These are phyloP conservation scores for Stichodactyla helianthus DNA, from an alignment of 64 coral and sea anemone species.

Conservation along the genomic window DNA sequence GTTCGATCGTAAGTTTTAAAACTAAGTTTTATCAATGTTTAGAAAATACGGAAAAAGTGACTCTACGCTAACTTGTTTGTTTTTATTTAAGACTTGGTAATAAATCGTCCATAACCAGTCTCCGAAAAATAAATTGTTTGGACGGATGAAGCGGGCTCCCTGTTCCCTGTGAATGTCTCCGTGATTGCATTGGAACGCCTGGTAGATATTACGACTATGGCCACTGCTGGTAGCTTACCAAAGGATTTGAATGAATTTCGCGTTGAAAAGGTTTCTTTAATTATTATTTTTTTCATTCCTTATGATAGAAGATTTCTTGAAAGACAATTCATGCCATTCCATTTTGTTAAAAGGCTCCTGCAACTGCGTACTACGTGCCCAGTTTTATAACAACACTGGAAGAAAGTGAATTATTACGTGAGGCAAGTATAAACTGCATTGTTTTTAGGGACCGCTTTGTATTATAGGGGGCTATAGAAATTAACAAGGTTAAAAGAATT, in stretches of 20 bases:
- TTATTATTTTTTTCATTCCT: not conserved
- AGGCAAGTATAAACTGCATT: constrained; percentile 1
- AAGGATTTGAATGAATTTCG: not conserved
- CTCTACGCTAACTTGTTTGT: too few relatives aligned
- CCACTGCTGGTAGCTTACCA: not conserved
- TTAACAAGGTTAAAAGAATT: too few relatives aligned
- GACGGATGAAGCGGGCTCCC: not conserved
- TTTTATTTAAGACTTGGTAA: too few relatives aligned
- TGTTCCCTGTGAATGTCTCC: not conserved
- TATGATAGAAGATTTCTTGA: not conserved
- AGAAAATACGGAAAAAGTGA: too few relatives aligned
- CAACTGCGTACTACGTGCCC: constrained; percentile 76
- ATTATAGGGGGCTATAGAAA: too few relatives aligned
- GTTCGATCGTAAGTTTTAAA: too few relatives aligned
- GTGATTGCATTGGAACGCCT: not conserved
- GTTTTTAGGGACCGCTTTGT: too few relatives aligned
- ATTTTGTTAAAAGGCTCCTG: constrained; percentile 35
- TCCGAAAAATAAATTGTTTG: not conserved
- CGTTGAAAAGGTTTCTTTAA: not conserved
- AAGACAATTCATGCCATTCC: not conserved
- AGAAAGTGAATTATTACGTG: constrained; percentile 54
- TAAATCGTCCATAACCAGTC: not conserved
- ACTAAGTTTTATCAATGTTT: not conserved
- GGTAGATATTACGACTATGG: not conserved
- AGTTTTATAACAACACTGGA: constrained; percentile 69